phyloP scores from a whole-genome alignment of 2,113 vertebrate genomes.

The Astatoreochromis straeleni region DNA sequence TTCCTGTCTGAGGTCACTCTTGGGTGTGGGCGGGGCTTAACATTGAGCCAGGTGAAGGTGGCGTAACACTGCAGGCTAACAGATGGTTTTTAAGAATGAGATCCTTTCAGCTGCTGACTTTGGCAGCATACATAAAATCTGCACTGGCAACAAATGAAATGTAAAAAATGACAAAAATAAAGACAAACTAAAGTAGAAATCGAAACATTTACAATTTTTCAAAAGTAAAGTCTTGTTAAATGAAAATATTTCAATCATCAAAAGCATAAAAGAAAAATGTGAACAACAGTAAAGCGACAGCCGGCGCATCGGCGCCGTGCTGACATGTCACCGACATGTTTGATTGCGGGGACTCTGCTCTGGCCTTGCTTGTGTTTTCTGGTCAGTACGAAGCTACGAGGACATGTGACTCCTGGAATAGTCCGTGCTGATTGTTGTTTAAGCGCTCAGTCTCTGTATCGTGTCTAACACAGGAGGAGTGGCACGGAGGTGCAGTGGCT shows the following conservation, averaged over 20 bases:
- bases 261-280: background rate
- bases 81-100: background rate
- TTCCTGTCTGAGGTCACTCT: background rate
- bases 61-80: background rate
- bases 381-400: background rate
- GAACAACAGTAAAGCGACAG: background rate
- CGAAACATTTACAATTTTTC: background rate
- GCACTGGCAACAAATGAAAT: background rate
- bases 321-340: background rate
- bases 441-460: background rate
- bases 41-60: background rate
- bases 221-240: background rate
- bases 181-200: background rate
- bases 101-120: background rate
- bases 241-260: background rate
- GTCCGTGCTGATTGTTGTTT: background rate
- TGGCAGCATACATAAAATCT: background rate
- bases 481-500: background rate
- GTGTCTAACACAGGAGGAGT: background rate
- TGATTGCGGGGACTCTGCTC: background rate
- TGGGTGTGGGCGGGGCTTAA: background rate
- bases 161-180: background rate
- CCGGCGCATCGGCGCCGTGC: background rate
- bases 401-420: background rate
- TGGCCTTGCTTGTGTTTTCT: background rate